phyloP scores from a whole-genome alignment of 1,140 invertebrate species.

The Drosophila mojavensis region DNA sequence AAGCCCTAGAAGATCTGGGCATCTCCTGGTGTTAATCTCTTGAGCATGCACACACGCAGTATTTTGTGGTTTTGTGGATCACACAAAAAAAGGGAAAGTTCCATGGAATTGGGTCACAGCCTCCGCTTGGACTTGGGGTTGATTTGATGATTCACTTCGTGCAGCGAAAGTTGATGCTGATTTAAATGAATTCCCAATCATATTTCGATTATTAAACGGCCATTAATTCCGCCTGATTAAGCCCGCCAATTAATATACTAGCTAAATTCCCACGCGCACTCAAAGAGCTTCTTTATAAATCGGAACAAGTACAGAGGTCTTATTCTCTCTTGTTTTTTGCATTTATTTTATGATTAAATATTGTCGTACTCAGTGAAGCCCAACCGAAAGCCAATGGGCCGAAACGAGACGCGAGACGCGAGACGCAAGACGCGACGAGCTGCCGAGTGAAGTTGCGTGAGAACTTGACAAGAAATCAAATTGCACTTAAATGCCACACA shows the following conservation, averaged over 20 bases:
- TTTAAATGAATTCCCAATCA: background rate
- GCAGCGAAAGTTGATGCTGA: background rate
- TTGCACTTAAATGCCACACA: constrained; percentile 41
- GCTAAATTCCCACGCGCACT: constrained; percentile 63
- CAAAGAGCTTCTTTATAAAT: constrained; percentile 54
- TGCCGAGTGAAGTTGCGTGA: constrained; percentile 29
- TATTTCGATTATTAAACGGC: constrained; percentile 25
- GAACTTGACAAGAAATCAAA: constrained; percentile 56
- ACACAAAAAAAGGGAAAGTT: constrained; percentile 64
- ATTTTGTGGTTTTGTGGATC: constrained; percentile 52
- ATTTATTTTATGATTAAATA: constrained; percentile 71
- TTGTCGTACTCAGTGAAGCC: constrained; percentile 62
- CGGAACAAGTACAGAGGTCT: constrained; percentile 20
- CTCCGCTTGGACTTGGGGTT: background rate
- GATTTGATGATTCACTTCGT: constrained; percentile 12
- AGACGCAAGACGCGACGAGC: constrained; percentile 18
- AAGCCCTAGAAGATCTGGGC: constrained; percentile 17
- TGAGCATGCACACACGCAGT: constrained; percentile 44
- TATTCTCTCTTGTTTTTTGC: constrained; percentile 20
- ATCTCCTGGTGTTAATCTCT: constrained; percentile 60
- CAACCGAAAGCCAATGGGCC: constrained; percentile 60
- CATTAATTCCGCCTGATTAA: constrained; percentile 54
- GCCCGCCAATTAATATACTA: constrained; percentile 55
- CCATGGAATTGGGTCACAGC: constrained; percentile 30
- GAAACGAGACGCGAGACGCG: constrained; percentile 4